Evolutionary conservation across 1,140 invertebrate species (phyloP), one percentile per base, ranked within the genome.

Genomic region (Ostrea denselamellosa): DNA sequence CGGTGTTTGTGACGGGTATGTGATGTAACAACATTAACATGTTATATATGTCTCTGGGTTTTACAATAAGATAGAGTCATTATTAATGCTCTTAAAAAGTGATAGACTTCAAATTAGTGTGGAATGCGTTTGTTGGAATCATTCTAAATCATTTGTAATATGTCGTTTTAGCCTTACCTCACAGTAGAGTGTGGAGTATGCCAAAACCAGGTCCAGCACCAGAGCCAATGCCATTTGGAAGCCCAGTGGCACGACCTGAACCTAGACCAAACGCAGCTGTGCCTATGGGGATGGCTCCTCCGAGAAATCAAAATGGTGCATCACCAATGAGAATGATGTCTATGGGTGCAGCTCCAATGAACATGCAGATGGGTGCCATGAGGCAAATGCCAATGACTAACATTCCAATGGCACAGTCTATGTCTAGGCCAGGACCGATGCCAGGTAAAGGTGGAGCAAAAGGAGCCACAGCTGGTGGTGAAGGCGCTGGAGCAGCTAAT

Each of bases 321-420:
- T 17, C 58, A 62, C 68, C 9, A 77, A 77, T 28, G 22, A 25
- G 25, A 77, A 77, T 71, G 68, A 71, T 77, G 68, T 25, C 68
- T 12, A 77, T 77, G 68, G 28, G 5, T 68, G 65, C 65, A 68
- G 25, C 9, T 22, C 25, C 68, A 17, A 77, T 77, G 68, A 77
- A 77, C 25, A 77, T 77, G 68, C 25, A 9, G 2, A 77, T 14
- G 25, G 68, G 25, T 34, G 28, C 22, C 68, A 77, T 77, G 68
- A 25, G 68, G 10, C 68, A 77, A 34, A 77, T 77, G 68, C 68
- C 25, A 77, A 77, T 77, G 68, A 25, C 25, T 3, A 77, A 77
- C 22, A 34, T 77, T 22, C 22, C 68, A 34, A 77, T 77, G 25
- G 28, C 56, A 0, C 17, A 8, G 56, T 8, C 56, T 14, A 77